A percentile compares a stretch with the other conserved stretches of the same genome.
These are phyloP conservation scores for Calliphora vicina DNA, from an alignment of 1,140 invertebrate species.

Conservation along the genomic window DNA sequence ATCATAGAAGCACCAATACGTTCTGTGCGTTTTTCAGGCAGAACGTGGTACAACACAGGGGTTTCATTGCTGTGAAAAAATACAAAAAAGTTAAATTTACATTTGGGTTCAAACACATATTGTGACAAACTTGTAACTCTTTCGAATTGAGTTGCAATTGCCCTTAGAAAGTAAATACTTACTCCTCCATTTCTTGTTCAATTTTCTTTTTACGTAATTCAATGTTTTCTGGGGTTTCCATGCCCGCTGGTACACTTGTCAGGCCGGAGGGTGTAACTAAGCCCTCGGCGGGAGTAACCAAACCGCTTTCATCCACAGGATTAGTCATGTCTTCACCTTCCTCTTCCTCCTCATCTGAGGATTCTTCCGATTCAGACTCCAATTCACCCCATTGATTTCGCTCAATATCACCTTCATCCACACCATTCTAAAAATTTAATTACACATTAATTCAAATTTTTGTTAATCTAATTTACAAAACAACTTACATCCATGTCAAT, in stretches of 20 bases:
- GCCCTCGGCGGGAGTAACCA: conserved; percentile 85
- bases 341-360: conserved; percentile 86
- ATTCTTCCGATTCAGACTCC: conserved; percentile 93
- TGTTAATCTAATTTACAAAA: background rate
- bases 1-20: conserved; percentile 95
- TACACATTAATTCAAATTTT: background rate
- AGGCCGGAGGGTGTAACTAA: conserved; percentile 95
- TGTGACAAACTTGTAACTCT: too few species aligned
- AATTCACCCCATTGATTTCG: conserved; percentile 96
- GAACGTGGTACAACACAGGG: conserved; percentile 89
- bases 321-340: conserved; percentile 78
- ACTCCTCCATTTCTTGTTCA: conserved; percentile 96
- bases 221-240: conserved; percentile 98
- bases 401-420: conserved; percentile 91
- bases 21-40: conserved; percentile 94
- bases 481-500: conserved; percentile 70
- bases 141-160: too few species aligned
- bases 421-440: conserved; percentile 66
- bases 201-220: conserved; percentile 97
- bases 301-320: conserved; percentile 72
- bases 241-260: conserved; percentile 91
- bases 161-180: too few species aligned
- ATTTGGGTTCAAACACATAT: too few species aligned
- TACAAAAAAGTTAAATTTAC: too few species aligned
- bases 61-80: conserved; percentile 76